Percentiles rank a stretch among this genome's conserved stretches.
These are phyloP conservation scores for Drosophila sechellia DNA, from an alignment of 1,140 invertebrate species.

Conservation along the genomic window DNA sequence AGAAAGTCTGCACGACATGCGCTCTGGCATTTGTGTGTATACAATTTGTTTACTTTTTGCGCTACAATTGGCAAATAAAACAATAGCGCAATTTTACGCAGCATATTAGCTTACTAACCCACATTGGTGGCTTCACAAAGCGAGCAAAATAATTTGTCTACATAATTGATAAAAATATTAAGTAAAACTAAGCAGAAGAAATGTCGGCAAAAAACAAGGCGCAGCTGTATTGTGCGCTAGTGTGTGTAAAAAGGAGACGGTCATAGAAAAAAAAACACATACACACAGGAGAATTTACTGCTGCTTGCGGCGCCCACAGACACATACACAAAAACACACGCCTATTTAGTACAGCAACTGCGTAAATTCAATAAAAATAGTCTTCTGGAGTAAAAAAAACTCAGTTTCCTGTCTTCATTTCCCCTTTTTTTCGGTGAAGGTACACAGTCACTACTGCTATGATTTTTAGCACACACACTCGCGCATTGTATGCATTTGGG, in stretches of 20 bases:
- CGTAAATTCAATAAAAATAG: conserved; percentile 56
- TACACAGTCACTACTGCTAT: conserved; percentile 16
- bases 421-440: conserved; percentile 4
- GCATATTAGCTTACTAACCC: conserved; percentile 31
- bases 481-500: conserved; percentile 3
- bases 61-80: conserved; percentile 53
- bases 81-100: conserved; percentile 20
- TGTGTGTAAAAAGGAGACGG: conserved; percentile 29
- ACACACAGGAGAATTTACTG: conserved; percentile 28
- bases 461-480: conserved; percentile 14
- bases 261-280: conserved; percentile 24
- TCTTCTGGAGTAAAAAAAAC: conserved; percentile 28
- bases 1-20: conserved; percentile 73
- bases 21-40: conserved; percentile 34
- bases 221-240: conserved; percentile 22
- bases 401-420: neutral
- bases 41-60: conserved; percentile 56
- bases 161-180: no score
- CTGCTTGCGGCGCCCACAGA: conserved; percentile 36
- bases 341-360: conserved; percentile 53
- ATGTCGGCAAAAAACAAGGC: conserved; percentile 29
- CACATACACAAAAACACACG: conserved; percentile 1
- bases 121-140: conserved; percentile 16
- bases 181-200: conserved; percentile 19
- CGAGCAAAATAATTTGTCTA: neutral